Conservation (phyloP, 1,140 invertebrate species). For the Leptoteleia sp. region DNA sequence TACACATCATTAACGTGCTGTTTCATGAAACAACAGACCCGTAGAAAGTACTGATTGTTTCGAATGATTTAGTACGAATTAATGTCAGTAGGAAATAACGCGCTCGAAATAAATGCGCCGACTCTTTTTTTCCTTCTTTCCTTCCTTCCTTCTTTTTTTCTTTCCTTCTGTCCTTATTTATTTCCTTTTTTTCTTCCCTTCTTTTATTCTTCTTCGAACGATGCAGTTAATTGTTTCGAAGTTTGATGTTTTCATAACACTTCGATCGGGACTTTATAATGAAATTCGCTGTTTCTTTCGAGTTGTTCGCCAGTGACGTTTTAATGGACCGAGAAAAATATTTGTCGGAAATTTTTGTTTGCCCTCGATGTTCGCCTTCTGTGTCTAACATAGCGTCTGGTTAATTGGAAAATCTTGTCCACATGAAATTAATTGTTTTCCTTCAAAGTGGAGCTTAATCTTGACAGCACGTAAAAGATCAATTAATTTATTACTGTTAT, state of each 20-base stretch:
- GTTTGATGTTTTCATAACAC: slow-evolving; percentile 46
- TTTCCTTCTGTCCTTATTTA: neutral
- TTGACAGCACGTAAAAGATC: too few relatives aligned
- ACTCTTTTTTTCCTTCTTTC: neutral
- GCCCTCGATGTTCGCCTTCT: too few relatives aligned
- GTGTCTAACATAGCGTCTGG: too few relatives aligned
- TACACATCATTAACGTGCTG: slow-evolving; percentile 61
- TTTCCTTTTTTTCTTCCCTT: neutral
- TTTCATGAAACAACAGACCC: slow-evolving; percentile 56
- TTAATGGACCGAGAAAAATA: slow-evolving; percentile 6
- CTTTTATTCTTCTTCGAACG: slow-evolving; percentile 2
- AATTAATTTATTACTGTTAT: too few relatives aligned
- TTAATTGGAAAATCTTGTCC: too few relatives aligned
- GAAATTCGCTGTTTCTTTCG: slow-evolving; percentile 13
- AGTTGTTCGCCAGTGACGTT: slow-evolving; percentile 6
- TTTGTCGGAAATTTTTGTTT: slow-evolving; percentile 12
- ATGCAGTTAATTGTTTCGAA: slow-evolving; percentile 35
- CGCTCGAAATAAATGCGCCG: slow-evolving; percentile 35
- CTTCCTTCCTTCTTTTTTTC: neutral
- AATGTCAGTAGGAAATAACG: slow-evolving; percentile 55
- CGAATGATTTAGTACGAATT: slow-evolving; percentile 59
- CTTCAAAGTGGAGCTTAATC: too few relatives aligned
- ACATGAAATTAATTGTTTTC: too few relatives aligned
- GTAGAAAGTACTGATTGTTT: slow-evolving; percentile 66
- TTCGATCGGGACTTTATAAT: slow-evolving; percentile 16